A percentile compares a stretch with the other conserved stretches of the same genome.
Evolutionary conservation across 2,888 invertebrate species (phyloP).

Genomic region (Pristionchus arcanus): DNA sequence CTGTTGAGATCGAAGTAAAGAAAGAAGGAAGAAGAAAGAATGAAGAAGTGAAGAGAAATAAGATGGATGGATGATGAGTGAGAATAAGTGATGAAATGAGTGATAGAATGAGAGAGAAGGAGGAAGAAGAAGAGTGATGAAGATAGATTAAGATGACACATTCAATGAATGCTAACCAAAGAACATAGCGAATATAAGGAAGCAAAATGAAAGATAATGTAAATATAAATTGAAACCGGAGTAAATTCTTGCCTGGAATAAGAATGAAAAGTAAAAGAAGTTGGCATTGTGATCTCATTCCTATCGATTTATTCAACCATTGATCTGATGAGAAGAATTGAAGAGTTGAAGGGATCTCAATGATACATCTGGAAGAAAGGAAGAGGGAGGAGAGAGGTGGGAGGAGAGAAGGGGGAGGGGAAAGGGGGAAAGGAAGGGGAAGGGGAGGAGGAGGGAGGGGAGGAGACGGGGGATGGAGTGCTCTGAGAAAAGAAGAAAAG

Average conservation of each 20-base stretch:
- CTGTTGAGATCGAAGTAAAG: background rate
- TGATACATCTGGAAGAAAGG: constrained; percentile 30
- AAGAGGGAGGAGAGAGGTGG: background rate
- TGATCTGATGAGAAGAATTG: background rate
- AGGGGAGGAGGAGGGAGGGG: background rate
- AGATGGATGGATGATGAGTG: background rate
- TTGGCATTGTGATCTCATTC: background rate
- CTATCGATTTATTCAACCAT: constrained; percentile 1
- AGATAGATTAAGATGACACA: background rate
- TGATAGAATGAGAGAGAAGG: background rate
- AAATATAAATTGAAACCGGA: background rate
- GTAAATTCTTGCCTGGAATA: constrained; percentile 5
- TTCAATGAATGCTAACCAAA: background rate
- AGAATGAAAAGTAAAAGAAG: constrained; percentile 31
- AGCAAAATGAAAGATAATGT: background rate
- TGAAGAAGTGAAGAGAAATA: background rate
- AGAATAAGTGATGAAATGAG: background rate
- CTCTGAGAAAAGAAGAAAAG: constrained; percentile 17
- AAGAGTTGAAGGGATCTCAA: constrained; percentile 20
- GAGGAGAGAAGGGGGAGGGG: background rate
- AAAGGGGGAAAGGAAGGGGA: background rate
- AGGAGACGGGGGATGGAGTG: background rate
- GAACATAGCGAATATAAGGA: background rate
- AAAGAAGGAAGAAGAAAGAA: background rate
- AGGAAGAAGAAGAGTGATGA: background rate